Evolutionary conservation across 2,113 vertebrate species (phyloP).

Genomic region (Telmatochromis sp.): DNA sequence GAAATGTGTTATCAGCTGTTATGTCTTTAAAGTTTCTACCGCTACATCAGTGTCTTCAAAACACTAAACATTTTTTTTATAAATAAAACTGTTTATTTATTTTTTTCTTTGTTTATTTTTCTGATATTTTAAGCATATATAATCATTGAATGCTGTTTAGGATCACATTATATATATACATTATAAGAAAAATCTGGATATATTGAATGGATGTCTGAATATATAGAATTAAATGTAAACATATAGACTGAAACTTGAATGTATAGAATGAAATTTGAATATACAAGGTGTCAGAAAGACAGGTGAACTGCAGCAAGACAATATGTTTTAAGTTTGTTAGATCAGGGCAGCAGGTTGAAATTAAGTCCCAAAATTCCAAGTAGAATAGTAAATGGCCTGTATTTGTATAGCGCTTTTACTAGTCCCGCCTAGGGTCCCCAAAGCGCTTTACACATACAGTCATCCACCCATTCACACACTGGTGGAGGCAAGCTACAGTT

Average conservation of each 20-base stretch:
- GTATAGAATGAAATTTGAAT: background rate
- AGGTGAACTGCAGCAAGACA: background rate
- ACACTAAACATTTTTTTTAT: background rate
- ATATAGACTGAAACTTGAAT: background rate
- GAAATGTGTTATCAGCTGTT: background rate
- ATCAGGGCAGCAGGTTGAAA: background rate
- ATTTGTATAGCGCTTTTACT: too few species aligned
- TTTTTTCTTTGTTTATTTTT: background rate
- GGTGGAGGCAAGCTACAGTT: too few species aligned
- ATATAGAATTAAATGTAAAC: background rate
- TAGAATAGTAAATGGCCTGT: background rate
- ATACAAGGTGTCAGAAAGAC: background rate
- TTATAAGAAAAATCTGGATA: background rate
- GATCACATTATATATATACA: background rate
- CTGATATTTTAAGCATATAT: constrained; percentile 10
- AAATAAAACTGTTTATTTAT: background rate
- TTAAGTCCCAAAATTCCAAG: background rate
- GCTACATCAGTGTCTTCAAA: background rate
- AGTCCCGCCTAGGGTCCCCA: too few species aligned
- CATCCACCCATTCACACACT: too few species aligned
- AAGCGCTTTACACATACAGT: too few species aligned
- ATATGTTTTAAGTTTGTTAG: background rate
- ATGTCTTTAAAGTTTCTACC: background rate
- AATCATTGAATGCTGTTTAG: background rate
- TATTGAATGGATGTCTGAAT: background rate